Base-by-base conservation (phyloP, 2,797 vertebrate genomes). In the Pangasius sanitwongsei region DNA sequence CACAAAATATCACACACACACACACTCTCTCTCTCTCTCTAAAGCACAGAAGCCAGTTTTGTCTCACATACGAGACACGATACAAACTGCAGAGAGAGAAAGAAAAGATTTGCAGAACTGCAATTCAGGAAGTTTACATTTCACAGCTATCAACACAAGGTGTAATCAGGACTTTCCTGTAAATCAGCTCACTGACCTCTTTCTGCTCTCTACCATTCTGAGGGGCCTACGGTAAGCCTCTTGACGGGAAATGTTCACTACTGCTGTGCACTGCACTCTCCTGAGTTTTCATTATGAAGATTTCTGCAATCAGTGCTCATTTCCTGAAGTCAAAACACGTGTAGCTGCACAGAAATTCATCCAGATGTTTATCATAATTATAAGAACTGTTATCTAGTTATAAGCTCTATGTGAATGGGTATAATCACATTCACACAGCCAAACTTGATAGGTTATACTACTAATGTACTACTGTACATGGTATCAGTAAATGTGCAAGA, bases 11-110 rank as follows among this genome's bases (percentile, higher is more conserved):
- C 12, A 93, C 88, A 86, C 70, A 87, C 83, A 50, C 89, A 93
- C 89, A 85, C 81, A 86, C 82, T 48, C 48, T 48, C 48, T 48
- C 48, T 48, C 48, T 48, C 48, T 48, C 48, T 48, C 48, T 48
- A 67, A 87, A 37, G 74, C 75, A 50, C 88, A 93, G 92, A 94
- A 94, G 48, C 63, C 91, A 92, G 91, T 92, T 94, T 61, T 93
- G 92, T 92, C 93, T 31, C 48, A 80, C 50, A 80, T 88, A 74
- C 53, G 37, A 74, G 65, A 88, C 48, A 25, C 83, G 12, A 89
- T 61, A 72, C 55, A 37, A 77, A 67, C 41, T 89, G 85, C 81
- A 88, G 3, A 34, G 69, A 92, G 48, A 50, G 28, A 77, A 28
- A 83, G 15, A 65, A 90, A 44, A 75, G 25, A 78, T 59, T 48